Evolutionary conservation across 2,888 invertebrate genomes (phyloP), one percentile per base, ranked within the genome.

Genomic region (Xestia rhomboidea): DNA sequence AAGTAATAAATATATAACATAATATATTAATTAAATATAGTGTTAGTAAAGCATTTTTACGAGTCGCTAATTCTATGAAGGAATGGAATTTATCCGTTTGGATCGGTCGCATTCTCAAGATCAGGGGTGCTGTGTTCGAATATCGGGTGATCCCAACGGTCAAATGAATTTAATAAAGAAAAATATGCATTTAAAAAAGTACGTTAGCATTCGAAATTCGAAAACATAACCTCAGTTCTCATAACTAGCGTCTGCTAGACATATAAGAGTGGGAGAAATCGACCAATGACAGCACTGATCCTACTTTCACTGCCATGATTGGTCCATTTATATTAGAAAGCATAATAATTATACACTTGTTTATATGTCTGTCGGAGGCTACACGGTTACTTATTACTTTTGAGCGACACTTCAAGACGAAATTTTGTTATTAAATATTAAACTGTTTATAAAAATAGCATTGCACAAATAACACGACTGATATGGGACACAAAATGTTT

Each of bases 321-420:
- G 96, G 96, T 96, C 96, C 96, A 94, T 96, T 96, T 96, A 94
- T 92, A 88, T 93, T 95, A 96, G 94, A 93, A 93, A 92, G 85
- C 93, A 91, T 93, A 91, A 91, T 93, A 91, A 89, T 90, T 94
- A 93, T 94, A 95, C 95, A 95, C 96, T 94, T 94, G 95, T 95
- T 96, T 95, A 96, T 96, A 96, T 96, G 96, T 96, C 96, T 96
- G 94, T 95, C 96, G 96, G 96, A 95, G 94, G 95, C 96, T 95
- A 93, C 94, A 94, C 93, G 95, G 95, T 95, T 94, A 95, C 93
- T 90, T 88, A 91, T 89, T 90, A 93, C 95, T 95, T 95, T 96
- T 96, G 96, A 96, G 96, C 96, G 95, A 96, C 96, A 96, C 95
- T 96, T 96, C 96, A 96, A 95, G 95, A 94, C 94, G 89, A 91